Evolutionary conservation across 2,888 invertebrate genomes (phyloP).

Genomic region (Cataglyphis rosenhaueri): DNA sequence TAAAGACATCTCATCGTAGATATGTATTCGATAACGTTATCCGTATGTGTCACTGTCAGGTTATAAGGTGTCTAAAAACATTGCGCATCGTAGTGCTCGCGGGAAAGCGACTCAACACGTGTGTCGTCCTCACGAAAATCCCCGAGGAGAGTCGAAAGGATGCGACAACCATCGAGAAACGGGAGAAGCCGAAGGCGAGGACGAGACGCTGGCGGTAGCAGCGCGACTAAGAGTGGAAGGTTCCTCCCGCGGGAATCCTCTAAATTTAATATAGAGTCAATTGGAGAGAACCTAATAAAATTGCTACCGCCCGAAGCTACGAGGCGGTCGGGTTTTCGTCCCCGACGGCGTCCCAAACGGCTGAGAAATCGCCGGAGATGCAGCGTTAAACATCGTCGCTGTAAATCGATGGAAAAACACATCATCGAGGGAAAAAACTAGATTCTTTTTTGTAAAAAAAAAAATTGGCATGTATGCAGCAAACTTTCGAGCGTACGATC

Average conservation of each 20-base stretch:
- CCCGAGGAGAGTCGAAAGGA: slow-evolving; percentile 63
- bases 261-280: slow-evolving; percentile 85
- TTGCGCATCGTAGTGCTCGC: slow-evolving; percentile 34
- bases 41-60: slow-evolving; percentile 40
- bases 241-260: slow-evolving; percentile 80
- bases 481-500: slow-evolving; percentile 49
- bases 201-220: slow-evolving; percentile 54
- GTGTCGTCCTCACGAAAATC: slow-evolving; percentile 69
- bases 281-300: slow-evolving; percentile 84
- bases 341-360: slow-evolving; percentile 73
- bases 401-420: slow-evolving; percentile 76
- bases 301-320: slow-evolving; percentile 79
- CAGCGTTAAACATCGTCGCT: slow-evolving; percentile 81
- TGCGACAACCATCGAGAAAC: slow-evolving; percentile 66
- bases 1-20: slow-evolving; percentile 43
- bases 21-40: slow-evolving; percentile 15
- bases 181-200: slow-evolving; percentile 60
- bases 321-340: slow-evolving; percentile 52
- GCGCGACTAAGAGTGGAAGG: slow-evolving; percentile 72
- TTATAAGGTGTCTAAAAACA: slow-evolving; percentile 61
- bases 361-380: slow-evolving; percentile 81
- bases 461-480: slow-evolving; percentile 36
- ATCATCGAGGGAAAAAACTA: slow-evolving; percentile 35
- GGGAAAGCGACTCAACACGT: slow-evolving; percentile 69
- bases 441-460: slow-evolving; percentile 30